Percentiles rank a stretch among this genome's conserved stretches.
Conservation (phyloP, 2,888 invertebrate species). For the Pharmacophagus antenor region DNA sequence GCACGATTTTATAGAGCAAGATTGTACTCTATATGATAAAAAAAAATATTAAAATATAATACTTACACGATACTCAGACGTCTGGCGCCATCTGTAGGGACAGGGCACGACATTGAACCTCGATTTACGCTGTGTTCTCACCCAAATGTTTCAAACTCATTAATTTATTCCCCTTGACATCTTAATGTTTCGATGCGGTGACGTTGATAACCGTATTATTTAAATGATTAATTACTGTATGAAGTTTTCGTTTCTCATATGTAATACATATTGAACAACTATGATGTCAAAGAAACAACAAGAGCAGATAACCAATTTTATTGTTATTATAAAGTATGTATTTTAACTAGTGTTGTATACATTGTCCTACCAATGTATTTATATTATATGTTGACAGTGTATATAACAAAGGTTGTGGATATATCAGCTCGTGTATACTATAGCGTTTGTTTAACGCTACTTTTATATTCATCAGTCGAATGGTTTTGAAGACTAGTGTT, state of each 20-base stretch:
- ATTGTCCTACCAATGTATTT: neutral
- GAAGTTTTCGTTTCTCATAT: conserved; percentile 6
- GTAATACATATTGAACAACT: conserved; percentile 2
- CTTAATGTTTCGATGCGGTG: conserved; percentile 22
- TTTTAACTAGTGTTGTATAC: neutral
- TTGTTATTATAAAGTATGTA: neutral
- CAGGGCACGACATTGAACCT: conserved; percentile 50
- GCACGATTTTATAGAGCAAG: no score
- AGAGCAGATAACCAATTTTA: neutral
- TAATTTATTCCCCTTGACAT: conserved; percentile 27
- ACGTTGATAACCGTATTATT: conserved; percentile 23
- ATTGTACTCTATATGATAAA: no score
- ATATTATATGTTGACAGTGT: neutral
- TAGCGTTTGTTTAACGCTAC: neutral
- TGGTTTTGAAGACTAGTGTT: neutral
- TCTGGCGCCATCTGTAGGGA: conserved; percentile 41
- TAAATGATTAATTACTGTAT: conserved; percentile 17
- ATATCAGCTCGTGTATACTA: no score
- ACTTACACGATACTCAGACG: conserved; percentile 7
- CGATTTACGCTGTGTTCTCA: conserved; percentile 20
- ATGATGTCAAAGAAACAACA: no score
- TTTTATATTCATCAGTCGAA: neutral
- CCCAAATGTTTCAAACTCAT: conserved; percentile 20
- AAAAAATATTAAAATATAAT: neutral
- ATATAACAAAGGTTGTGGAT: no score